Conservation (phyloP, 2,888 invertebrate species). For the Meta bourneti region DNA sequence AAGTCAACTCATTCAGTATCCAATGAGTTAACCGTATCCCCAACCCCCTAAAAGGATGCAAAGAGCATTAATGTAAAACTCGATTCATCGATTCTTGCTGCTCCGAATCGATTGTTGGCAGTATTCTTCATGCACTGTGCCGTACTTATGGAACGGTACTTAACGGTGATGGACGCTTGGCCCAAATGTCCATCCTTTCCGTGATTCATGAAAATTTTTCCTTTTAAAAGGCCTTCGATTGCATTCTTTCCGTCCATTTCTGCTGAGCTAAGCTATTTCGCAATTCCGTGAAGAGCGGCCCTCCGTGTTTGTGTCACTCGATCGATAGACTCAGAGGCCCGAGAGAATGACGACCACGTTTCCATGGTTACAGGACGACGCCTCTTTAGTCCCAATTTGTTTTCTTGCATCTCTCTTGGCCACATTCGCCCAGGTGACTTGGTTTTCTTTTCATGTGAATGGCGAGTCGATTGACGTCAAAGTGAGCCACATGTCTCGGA, state of each 20-base stretch:
- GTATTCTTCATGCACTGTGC: neutral
- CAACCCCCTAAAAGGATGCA: neutral
- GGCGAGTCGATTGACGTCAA: slow-evolving; percentile 11
- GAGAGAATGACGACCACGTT: slow-evolving; percentile 70
- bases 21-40: neutral
- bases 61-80: too few relatives aligned
- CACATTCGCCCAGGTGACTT: slow-evolving; percentile 39
- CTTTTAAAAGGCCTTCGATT: neutral
- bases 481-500: neutral
- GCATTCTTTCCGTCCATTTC: neutral
- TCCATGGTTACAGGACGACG: slow-evolving; percentile 66
- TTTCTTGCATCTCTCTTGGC: slow-evolving; percentile 25
- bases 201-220: neutral
- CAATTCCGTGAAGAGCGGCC: too few relatives aligned
- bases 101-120: neutral
- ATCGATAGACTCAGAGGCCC: slow-evolving; percentile 63
- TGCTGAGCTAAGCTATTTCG: slow-evolving; percentile 33
- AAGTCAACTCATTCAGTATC: neutral
- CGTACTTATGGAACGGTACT: neutral
- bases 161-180: neutral
- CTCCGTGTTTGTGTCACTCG: slow-evolving; percentile 42
- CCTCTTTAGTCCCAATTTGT: slow-evolving; percentile 48
- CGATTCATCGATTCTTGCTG: neutral
- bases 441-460: neutral
- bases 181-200: neutral